Evolutionary conservation across 2,888 invertebrate species (phyloP), one percentile per base, ranked within the genome.

Genomic region (Athalia rosae): DNA sequence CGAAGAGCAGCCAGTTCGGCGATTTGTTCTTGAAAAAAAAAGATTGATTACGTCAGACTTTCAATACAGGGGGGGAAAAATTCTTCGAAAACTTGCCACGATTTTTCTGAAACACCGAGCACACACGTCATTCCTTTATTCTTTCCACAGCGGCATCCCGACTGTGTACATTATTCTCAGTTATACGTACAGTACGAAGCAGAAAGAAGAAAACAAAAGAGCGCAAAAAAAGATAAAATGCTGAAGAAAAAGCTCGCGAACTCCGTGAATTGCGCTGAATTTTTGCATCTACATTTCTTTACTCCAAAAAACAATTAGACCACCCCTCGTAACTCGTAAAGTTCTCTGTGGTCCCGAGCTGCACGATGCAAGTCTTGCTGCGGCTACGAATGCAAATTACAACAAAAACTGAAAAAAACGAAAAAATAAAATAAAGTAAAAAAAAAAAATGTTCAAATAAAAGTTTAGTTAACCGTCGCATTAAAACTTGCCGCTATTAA

Each of bases 11-110:
- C 11, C 41, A 45, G 43, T 48, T 61, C 61, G 3, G 41, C 59
- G 61, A 48, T 61, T 59, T 61, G 7, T 48, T 48, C 28, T 28
- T 11, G 13, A 61, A 74, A 15, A 74, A 15, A 59, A 50, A 74
- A 74, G 74, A 74, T 74, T 74, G 74, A 74, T 74, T 58, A 15
- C 13, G 58, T 71, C 58, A 45, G 56, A 58, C 45, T 71, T 4
- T 8, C 58, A 58, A 71, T 71, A 43, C 58, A 43, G 43, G 43
- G 9, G 9, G 11, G 56, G n/a, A n/a, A n/a, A 58, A 45, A 71
- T 56, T 3, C 50, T 53, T 41, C 50, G 56, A 7, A 69, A 71
- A 71, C 58, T 45, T 13, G 28, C 15, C 15, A 47, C 7, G 56
- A 71, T 71, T 58, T 71, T 71, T 58, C 56, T 5, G 11, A 56